phyloP scores from a whole-genome alignment of 2,797 vertebrate genomes.

The Zalophus californianus region DNA sequence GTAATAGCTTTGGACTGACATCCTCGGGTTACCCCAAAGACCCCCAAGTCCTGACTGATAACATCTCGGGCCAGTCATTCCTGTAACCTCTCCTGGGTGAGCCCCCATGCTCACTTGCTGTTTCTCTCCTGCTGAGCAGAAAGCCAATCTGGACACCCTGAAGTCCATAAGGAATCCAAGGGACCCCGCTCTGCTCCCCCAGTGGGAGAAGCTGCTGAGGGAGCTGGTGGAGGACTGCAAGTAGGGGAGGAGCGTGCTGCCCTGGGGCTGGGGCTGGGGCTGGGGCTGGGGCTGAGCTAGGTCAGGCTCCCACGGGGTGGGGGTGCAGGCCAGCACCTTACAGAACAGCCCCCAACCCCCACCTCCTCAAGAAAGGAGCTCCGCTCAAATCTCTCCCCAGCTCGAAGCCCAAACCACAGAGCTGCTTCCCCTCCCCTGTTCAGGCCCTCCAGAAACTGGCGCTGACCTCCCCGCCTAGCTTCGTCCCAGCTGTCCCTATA shows the following conservation, averaged over 20 bases:
- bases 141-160: slow-evolving; percentile 80
- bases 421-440: not conserved
- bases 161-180: slow-evolving; percentile 49
- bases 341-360: not conserved
- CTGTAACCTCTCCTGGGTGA: not conserved
- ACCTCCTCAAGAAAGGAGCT: not conserved
- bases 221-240: slow-evolving; percentile 84
- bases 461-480: not conserved
- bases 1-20: not conserved
- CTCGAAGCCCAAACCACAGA: not conserved
- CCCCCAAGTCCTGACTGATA: not conserved
- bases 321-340: not conserved
- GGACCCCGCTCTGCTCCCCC: not conserved
- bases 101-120: not conserved
- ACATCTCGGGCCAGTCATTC: not conserved
- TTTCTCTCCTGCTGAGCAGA: slow-evolving; percentile 71
- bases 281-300: not conserved
- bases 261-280: not conserved
- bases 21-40: not conserved
- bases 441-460: not conserved
- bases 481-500: not conserved
- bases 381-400: not conserved
- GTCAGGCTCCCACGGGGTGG: too few species aligned
- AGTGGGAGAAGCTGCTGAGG: slow-evolving; percentile 81
- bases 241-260: slow-evolving; percentile 22